Percentiles rank a stretch among this genome's conserved stretches.
Evolutionary conservation across 2,113 vertebrate genomes (phyloP).

Genomic region (Solea solea): DNA sequence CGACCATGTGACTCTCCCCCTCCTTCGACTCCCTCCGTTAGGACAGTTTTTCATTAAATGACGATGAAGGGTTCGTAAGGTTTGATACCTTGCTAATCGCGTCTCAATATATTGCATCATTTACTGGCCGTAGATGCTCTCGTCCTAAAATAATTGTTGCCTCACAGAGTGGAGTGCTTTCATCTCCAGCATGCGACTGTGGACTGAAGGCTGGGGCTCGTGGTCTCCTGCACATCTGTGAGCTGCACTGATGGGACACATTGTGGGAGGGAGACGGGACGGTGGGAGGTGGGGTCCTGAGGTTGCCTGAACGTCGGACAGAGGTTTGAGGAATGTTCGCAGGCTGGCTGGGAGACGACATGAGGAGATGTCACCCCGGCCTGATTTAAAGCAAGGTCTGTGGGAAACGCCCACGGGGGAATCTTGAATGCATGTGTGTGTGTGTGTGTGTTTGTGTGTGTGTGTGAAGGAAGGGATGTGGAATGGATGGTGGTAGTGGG

Average conservation of each 20-base stretch:
- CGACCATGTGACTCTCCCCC: too few relatives aligned
- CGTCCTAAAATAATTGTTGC: slow-evolving; percentile 40
- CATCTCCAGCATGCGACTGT: slow-evolving; percentile 44
- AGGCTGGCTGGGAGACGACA: slow-evolving; percentile 62
- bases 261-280: slow-evolving; percentile 48
- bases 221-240: slow-evolving; percentile 66
- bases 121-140: slow-evolving; percentile 34
- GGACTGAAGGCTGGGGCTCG: slow-evolving; percentile 58
- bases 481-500: slow-evolving; percentile 27
- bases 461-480: slow-evolving; percentile 44
- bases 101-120: too few relatives aligned
- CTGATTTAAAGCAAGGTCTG: slow-evolving; percentile 75
- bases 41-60: too few relatives aligned
- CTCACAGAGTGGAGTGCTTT: slow-evolving; percentile 50
- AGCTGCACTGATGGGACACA: slow-evolving; percentile 37
- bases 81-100: too few relatives aligned
- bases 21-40: too few relatives aligned
- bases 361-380: slow-evolving; percentile 64
- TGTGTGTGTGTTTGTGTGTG: slow-evolving; percentile 36
- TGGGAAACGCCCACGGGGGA: slow-evolving; percentile 74
- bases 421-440: slow-evolving; percentile 54
- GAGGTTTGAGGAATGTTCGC: slow-evolving; percentile 64
- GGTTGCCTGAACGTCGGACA: slow-evolving; percentile 58
- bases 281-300: slow-evolving; percentile 47
- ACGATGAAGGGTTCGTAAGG: too few relatives aligned